These are phyloP conservation scores for Cryptotermes secundus DNA, from an alignment of 1,140 invertebrate genomes.

Conservation along the genomic window DNA sequence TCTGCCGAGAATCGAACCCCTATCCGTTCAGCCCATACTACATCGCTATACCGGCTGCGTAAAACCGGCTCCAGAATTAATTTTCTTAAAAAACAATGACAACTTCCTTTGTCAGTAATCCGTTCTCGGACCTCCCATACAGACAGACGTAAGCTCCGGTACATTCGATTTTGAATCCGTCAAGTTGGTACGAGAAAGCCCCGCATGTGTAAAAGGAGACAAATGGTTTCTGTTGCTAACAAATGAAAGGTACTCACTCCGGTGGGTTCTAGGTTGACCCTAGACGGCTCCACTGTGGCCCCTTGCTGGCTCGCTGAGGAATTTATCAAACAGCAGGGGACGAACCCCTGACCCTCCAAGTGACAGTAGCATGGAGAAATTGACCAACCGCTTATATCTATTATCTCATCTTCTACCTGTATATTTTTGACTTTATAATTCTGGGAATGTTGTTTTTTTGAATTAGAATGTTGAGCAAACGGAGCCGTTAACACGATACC, in stretches of 20 bases:
- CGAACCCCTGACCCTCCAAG: conserved; percentile 8
- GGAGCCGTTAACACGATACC: background rate
- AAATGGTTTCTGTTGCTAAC: conserved; percentile 16
- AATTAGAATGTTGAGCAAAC: background rate
- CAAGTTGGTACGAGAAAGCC: background rate
- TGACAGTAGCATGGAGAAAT: conserved; percentile 16
- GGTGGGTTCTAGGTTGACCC: background rate
- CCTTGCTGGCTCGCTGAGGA: background rate
- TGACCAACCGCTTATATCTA: background rate
- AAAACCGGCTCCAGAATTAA: too few relatives aligned
- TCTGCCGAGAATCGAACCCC: too few relatives aligned
- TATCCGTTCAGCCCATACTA: too few relatives aligned
- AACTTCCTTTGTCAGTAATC: background rate
- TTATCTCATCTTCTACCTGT: background rate
- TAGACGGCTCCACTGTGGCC: background rate
- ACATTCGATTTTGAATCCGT: background rate
- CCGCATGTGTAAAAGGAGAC: background rate
- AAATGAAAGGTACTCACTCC: background rate
- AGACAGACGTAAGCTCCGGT: background rate
- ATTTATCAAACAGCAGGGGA: conserved; percentile 1
- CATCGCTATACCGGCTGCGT: too few relatives aligned
- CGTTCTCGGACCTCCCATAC: background rate
- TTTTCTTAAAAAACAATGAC: background rate
- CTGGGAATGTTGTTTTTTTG: background rate
- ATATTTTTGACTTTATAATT: background rate